phyloP scores from a whole-genome alignment of 2,888 invertebrate genomes.

The Hirtodrosophila cameraria region DNA sequence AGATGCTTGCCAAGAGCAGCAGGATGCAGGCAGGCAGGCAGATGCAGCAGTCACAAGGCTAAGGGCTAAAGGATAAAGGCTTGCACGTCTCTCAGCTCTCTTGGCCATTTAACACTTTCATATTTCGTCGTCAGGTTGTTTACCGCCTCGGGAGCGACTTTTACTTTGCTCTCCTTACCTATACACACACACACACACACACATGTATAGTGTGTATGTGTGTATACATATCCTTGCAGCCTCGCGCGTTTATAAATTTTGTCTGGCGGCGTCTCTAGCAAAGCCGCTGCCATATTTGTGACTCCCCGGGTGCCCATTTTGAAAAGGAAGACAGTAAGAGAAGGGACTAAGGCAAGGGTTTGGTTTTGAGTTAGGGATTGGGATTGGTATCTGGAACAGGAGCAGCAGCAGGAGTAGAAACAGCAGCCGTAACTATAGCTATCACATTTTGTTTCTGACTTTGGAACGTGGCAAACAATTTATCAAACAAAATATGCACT shows the following conservation, averaged over 20 bases:
- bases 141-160: constrained; percentile 58
- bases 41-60: constrained; percentile 38
- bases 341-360: background rate
- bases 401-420: constrained; percentile 1
- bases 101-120: constrained; percentile 73
- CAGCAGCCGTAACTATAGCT: background rate
- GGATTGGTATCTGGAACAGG: constrained; percentile 8
- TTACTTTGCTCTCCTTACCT: constrained; percentile 58
- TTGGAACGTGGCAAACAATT: constrained; percentile 68
- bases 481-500: constrained; percentile 77
- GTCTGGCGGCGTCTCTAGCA: constrained; percentile 50
- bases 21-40: constrained; percentile 8
- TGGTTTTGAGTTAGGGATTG: constrained; percentile 9
- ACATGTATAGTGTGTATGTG: background rate
- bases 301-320: constrained; percentile 69
- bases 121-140: constrained; percentile 69
- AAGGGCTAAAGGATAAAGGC: constrained; percentile 30
- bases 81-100: constrained; percentile 16
- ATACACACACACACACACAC: background rate
- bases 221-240: background rate
- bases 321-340: constrained; percentile 30
- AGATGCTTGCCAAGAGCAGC: constrained; percentile 28
- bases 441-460: constrained; percentile 55
- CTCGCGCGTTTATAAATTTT: constrained; percentile 63
- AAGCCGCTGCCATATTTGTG: constrained; percentile 74